Percentiles rank a stretch among this genome's conserved stretches.
Evolutionary conservation across 2,888 invertebrate species (phyloP).

Genomic region (Polydrusus tereticollis): DNA sequence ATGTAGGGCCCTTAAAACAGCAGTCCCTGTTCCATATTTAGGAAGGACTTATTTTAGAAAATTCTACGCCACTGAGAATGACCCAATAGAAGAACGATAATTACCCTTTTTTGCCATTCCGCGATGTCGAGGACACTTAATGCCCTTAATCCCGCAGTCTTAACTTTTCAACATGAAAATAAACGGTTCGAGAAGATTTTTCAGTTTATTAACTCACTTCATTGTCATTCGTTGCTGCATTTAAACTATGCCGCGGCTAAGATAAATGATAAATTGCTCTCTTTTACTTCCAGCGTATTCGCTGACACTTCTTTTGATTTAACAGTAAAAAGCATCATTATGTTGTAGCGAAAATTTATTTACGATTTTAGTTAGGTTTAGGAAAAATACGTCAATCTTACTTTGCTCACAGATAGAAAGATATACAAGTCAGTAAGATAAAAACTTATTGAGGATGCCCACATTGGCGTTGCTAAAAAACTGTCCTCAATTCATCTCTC

Average conservation of each 20-base stretch:
- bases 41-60: no score
- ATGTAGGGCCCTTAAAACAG: no score
- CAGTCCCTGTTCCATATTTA: no score
- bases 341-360: not conserved
- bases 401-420: no score
- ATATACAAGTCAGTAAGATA: no score
- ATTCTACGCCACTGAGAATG: conserved; percentile 33
- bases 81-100: conserved; percentile 48
- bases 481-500: no score
- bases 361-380: not conserved
- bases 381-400: no score
- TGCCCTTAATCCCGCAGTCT: conserved; percentile 53
- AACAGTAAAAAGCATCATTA: not conserved
- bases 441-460: no score
- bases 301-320: conserved; percentile 8
- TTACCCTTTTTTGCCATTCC: conserved; percentile 52
- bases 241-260: conserved; percentile 19
- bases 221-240: conserved; percentile 40
- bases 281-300: not conserved
- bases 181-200: conserved; percentile 49
- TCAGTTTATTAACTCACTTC: conserved; percentile 46
- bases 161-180: conserved; percentile 52
- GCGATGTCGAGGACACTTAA: conserved; percentile 51
- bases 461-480: no score
- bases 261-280: conserved; percentile 15